A percentile compares a stretch with the other conserved stretches of the same genome.
These are phyloP conservation scores for Chelon labrosus DNA, from an alignment of 2,797 vertebrate genomes.

Conservation along the genomic window DNA sequence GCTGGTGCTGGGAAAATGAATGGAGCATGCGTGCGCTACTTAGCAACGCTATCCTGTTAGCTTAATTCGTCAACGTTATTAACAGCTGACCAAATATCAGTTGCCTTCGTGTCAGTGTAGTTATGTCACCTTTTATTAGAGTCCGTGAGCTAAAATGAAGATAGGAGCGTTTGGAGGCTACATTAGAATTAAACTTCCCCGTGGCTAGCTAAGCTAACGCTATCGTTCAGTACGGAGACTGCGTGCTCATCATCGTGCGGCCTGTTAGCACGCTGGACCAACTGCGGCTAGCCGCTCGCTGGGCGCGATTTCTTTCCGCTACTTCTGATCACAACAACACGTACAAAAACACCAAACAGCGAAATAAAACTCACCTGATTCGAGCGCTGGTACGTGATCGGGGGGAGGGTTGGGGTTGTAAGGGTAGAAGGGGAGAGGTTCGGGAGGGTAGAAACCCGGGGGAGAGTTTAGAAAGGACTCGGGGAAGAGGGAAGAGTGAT, in stretches of 20 bases:
- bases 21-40: constrained; percentile 76
- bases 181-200: constrained; percentile 20
- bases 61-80: constrained; percentile 23
- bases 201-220: constrained; percentile 19
- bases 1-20: constrained; percentile 69
- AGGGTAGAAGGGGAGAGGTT: constrained; percentile 89
- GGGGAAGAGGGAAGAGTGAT: constrained; percentile 87
- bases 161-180: not conserved
- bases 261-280: constrained; percentile 74
- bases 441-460: constrained; percentile 87
- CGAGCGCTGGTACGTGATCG: constrained; percentile 61
- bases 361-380: constrained; percentile 74
- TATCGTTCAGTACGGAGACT: constrained; percentile 29
- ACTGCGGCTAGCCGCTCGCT: constrained; percentile 52
- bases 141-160: rapidly evolving
- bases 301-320: constrained; percentile 73
- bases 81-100: not conserved
- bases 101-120: rapidly evolving
- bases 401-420: constrained; percentile 86
- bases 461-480: constrained; percentile 87
- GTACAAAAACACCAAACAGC: constrained; percentile 10
- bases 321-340: constrained; percentile 59
- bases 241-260: constrained; percentile 76
- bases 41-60: constrained; percentile 62
- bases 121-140: rapidly evolving